Conservation (phyloP, 2,797 vertebrate genomes). For the Micropoecilia bifurca region DNA sequence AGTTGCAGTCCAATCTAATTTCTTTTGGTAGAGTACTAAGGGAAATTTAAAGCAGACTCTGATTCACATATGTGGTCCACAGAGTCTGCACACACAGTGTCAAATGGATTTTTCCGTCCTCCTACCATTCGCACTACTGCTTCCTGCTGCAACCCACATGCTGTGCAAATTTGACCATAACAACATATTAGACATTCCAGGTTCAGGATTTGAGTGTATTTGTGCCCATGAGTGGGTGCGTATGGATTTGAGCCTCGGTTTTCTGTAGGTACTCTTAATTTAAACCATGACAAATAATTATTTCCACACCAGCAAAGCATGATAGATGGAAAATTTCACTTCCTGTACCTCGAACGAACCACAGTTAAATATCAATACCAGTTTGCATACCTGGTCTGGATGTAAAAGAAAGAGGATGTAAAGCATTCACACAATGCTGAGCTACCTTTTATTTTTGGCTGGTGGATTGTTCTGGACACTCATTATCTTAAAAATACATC, state of each 20-base stretch:
- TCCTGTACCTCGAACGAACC: constrained; percentile 34
- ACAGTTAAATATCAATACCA: constrained; percentile 14
- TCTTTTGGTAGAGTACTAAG: background rate
- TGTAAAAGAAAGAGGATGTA: background rate
- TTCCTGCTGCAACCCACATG: constrained; percentile 34
- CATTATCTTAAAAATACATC: background rate
- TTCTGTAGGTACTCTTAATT: constrained; percentile 25
- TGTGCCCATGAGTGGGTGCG: constrained; percentile 9
- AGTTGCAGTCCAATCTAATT: background rate
- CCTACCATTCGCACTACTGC: constrained; percentile 22
- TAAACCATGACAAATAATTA: constrained; percentile 31
- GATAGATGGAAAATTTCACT: constrained; percentile 34
- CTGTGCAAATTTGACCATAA: constrained; percentile 36
- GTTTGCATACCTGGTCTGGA: constrained; percentile 38
- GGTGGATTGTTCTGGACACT: background rate
- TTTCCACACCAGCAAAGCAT: constrained; percentile 45
- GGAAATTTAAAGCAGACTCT: constrained; percentile 1
- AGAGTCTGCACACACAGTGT: constrained; percentile 21
- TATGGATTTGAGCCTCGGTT: background rate
- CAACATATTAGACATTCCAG: constrained; percentile 28
- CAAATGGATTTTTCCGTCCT: constrained; percentile 42
- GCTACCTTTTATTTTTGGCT: background rate
- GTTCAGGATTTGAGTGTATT: constrained; percentile 22
- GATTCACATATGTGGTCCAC: constrained; percentile 18
- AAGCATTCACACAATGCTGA: background rate